Base-by-base conservation (phyloP, 2,888 invertebrate genomes). In the Lymantria monacha region DNA sequence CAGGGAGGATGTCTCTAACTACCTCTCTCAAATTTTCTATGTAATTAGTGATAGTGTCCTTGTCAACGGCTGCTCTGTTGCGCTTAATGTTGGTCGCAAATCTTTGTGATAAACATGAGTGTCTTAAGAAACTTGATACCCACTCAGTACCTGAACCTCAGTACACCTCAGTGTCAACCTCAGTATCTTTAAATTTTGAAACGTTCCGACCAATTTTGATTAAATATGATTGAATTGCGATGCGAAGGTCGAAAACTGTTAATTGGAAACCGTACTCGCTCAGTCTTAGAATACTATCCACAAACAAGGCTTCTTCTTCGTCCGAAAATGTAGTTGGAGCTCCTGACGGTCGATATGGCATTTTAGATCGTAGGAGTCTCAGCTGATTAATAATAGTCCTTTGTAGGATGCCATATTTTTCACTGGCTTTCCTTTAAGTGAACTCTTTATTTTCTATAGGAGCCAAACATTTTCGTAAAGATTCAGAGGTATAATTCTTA, bases 61-160 rank as follows among this genome's bases (percentile, higher is more conserved):
- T 31, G 42, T 42, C 33, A 33, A 45, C 48, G 22, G 41, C 48
- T 30, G 41, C 42, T 31, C 42, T 41, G n/a, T 42, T 42, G 13
- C 42, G 41, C 31, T 48, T 42, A 30, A 48, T 48, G 42, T n/a
- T 13, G 31, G 31, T 9, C 12, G 42, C 30, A 41, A 48, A 48
- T 14, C 42, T 48, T 41, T 48, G 48, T n/a, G 48, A 41, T n/a
- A 48, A 42, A 30, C 30, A 30, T 48, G 41, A 13, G 41, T 48
- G 48, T 45, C 37, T 45, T 37, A 33, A 36, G 37, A 31, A 45
- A 33, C 31, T 45, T 33, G 13, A 42, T 33, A 30, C 46, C 46
- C 44, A 11, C 15, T 37, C 33, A 38, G 30, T 38, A 38, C 49
- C 33, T 13, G 44, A 44, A 14, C 43, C 43, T n/a, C n/a, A n/a